Base-by-base conservation (phyloP, 1,140 invertebrate genomes). In the Spodoptera frugiperda region DNA sequence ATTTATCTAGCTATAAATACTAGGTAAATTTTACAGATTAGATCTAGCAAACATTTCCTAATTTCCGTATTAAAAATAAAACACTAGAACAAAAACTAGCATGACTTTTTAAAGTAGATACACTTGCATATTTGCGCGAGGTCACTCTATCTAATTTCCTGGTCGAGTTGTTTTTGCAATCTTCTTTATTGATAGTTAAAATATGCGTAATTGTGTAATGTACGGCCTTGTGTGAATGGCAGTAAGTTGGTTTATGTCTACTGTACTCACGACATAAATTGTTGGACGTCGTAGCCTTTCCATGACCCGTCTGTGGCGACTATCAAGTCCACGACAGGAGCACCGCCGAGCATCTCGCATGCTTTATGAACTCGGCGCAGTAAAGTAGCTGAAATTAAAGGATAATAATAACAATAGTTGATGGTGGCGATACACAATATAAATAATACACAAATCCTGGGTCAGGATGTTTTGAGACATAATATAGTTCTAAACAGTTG, bases 181-280 rank as follows among this genome's bases (percentile, higher is more conserved):
- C 48, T n/a, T 53, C 65, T 67, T 46, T 30, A n/a, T 17, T 2
- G 17, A 53, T 53, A 61, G 54, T 54, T 15, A 71, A 73, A 74
- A 48, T 61, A 51, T 33, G 75, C 33, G 68, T 39, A 76, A 33
- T 68, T 25, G 21, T 4, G 65, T 61, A 53, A 75, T 55, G 44
- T 25, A 53, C 55, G 39, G 15, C 17, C 44, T 54, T 17, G 53
- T 57, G 51, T 4, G 39, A 25, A 15, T 57, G 44, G 14, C n/a
- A 6, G 49, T 9, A 49, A 33, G 68, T 59, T 21, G 68, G 53
- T 11, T 19, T 46, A n/a, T n/a, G n/a, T n/a, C n/a, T n/a, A n/a
- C n/a, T 21, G 61, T 79, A 93, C 95, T 94, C 83, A 95, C 95
- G 95, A 94, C 59, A 95, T 84, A 81, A 95, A 95, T 79, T 95